Conservation (phyloP, 1,140 invertebrate species). For the Scaptomyza montana region DNA sequence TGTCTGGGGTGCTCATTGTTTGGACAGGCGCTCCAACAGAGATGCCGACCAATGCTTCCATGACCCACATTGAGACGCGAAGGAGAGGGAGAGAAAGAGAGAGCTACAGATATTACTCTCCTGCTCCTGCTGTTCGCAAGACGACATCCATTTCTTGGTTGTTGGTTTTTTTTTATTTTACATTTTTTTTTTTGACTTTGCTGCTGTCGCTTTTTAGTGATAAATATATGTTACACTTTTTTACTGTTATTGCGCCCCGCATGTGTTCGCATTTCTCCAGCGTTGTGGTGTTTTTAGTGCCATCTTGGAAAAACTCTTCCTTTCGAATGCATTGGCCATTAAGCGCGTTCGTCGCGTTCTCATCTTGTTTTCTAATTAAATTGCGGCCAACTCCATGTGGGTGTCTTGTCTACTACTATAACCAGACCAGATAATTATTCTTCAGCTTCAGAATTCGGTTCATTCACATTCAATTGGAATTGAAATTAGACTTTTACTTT, state of each 20-base stretch:
- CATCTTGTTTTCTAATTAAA: constrained; percentile 54
- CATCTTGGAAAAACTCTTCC: constrained; percentile 36
- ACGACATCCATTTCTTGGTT: constrained; percentile 30
- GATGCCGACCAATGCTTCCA: constrained; percentile 32
- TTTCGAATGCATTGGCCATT: constrained; percentile 53
- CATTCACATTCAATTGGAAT: constrained; percentile 5
- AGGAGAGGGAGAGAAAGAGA: constrained; percentile 2
- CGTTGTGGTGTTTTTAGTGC: background rate
- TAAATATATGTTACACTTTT: constrained; percentile 60
- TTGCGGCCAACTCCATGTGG: constrained; percentile 49
- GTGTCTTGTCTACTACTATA: constrained; percentile 20
- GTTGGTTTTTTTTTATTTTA: background rate
- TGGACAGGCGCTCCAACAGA: constrained; percentile 50
- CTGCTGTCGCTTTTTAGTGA: constrained; percentile 53
- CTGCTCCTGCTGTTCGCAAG: constrained; percentile 1
- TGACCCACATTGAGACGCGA: constrained; percentile 43
- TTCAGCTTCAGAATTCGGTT: constrained; percentile 34
- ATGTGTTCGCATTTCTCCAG: constrained; percentile 43
- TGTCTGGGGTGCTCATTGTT: constrained; percentile 44
- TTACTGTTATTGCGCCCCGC: constrained; percentile 54
- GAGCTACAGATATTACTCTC: background rate
- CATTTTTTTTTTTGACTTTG: constrained; percentile 31
- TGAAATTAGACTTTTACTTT: constrained; percentile 48
- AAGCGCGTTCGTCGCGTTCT: constrained; percentile 41
- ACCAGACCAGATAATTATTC: constrained; percentile 41